These are phyloP conservation scores for Nomada lathburiana DNA, from an alignment of 2,888 invertebrate species.

Conservation along the genomic window DNA sequence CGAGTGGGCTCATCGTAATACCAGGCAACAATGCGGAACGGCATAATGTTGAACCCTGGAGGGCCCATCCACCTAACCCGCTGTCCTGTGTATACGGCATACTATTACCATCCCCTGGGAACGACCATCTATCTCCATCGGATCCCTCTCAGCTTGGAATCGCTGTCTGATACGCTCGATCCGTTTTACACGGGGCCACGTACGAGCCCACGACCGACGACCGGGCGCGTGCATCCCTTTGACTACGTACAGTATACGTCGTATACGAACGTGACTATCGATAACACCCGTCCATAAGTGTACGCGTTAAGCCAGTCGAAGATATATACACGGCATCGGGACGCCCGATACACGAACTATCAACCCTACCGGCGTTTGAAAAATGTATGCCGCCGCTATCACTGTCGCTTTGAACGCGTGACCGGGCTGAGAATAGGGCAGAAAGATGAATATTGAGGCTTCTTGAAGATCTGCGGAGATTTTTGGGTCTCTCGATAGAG, in stretches of 20 bases:
- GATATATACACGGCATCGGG: conserved; percentile 47
- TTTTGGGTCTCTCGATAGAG: background rate
- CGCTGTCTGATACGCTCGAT: conserved; percentile 76
- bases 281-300: conserved; percentile 45
- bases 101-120: conserved; percentile 81
- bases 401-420: conserved; percentile 55
- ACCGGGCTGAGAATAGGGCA: conserved; percentile 53
- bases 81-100: conserved; percentile 53
- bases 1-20: conserved; percentile 83
- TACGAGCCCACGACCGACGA: conserved; percentile 21
- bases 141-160: conserved; percentile 82
- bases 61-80: conserved; percentile 67
- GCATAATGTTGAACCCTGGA: conserved; percentile 69
- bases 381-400: conserved; percentile 60
- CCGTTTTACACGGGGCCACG: conserved; percentile 65
- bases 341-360: conserved; percentile 76
- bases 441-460: background rate
- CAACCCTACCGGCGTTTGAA: conserved; percentile 67
- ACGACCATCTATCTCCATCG: conserved; percentile 83
- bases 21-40: conserved; percentile 78
- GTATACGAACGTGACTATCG: conserved; percentile 51
- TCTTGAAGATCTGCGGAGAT: background rate
- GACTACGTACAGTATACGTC: conserved; percentile 33
- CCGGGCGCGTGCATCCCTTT: conserved; percentile 54
- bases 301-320: conserved; percentile 56